A percentile compares a stretch with the other conserved stretches of the same genome.
Evolutionary conservation across 2,113 vertebrate genomes (phyloP).

Genomic region (Onychostruthus taczanowskii): DNA sequence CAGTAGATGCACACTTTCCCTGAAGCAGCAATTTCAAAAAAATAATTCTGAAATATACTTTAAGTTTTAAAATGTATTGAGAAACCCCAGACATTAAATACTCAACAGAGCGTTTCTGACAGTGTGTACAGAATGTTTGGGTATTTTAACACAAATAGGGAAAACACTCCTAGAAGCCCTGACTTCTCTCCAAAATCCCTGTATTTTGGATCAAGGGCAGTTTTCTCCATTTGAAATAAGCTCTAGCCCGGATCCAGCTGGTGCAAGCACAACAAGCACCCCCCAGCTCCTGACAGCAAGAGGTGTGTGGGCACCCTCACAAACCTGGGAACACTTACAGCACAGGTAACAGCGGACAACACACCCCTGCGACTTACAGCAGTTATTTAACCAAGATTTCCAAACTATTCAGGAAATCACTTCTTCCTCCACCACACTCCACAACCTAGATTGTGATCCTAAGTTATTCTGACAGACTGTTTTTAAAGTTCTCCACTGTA

Average conservation of each 20-base stretch:
- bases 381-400: neutral
- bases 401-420: neutral
- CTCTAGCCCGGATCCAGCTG: rapidly evolving
- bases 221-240: neutral
- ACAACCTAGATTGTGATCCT: neutral
- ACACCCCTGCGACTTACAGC: rapidly evolving
- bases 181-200: neutral
- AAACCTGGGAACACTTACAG: neutral
- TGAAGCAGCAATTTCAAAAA: neutral
- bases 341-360: neutral
- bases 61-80: neutral
- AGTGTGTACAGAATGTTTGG: rapidly evolving
- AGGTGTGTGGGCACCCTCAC: neutral
- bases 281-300: neutral
- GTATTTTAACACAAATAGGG: neutral
- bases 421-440: neutral
- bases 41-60: neutral
- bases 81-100: neutral
- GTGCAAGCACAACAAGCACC: rapidly evolving
- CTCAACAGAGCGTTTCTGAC: neutral
- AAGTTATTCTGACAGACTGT: slow-evolving; percentile 11
- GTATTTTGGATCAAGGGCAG: neutral
- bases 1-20: neutral
- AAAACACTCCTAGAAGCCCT: neutral
- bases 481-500: slow-evolving; percentile 3